A percentile compares a stretch with the other conserved stretches of the same genome.
These are phyloP conservation scores for Malacoctenus gilli DNA, from an alignment of 2,797 vertebrate species.

Conservation along the genomic window DNA sequence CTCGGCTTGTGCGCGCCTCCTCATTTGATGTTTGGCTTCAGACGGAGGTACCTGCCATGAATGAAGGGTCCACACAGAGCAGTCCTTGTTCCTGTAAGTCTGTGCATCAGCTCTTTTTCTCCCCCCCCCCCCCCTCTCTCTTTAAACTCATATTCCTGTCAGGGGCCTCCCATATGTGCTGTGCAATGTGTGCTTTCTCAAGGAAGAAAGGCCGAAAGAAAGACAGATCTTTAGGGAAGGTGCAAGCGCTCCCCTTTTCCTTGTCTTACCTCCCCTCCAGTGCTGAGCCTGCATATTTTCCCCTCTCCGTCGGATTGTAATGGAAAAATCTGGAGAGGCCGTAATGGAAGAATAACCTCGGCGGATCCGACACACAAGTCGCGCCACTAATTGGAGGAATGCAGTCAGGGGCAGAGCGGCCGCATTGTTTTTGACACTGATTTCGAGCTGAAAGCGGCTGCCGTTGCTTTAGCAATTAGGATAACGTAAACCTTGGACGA, in stretches of 20 bases:
- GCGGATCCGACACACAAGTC: slow-evolving; percentile 46
- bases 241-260: slow-evolving; percentile 42
- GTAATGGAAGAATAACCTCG: slow-evolving; percentile 55
- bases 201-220: slow-evolving; percentile 45
- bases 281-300: slow-evolving; percentile 56
- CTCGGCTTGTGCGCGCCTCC: slow-evolving; percentile 22
- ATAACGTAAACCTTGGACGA: slow-evolving; percentile 35
- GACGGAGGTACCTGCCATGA: slow-evolving; percentile 53
- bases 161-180: slow-evolving; percentile 71
- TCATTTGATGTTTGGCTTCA: slow-evolving; percentile 58
- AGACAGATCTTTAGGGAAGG: slow-evolving; percentile 52
- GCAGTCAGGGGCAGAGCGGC: slow-evolving; percentile 33
- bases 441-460: slow-evolving; percentile 42
- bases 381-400: slow-evolving; percentile 52
- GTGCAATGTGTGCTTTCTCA: slow-evolving; percentile 69
- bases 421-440: slow-evolving; percentile 55
- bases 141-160: slow-evolving; percentile 74
- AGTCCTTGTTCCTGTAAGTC: slow-evolving; percentile 72
- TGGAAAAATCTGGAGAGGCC: slow-evolving; percentile 54
- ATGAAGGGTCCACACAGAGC: slow-evolving; percentile 68
- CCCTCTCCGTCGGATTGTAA: slow-evolving; percentile 39
- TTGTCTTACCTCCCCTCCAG: slow-evolving; percentile 26
- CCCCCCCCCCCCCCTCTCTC: background rate
- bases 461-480: slow-evolving; percentile 52
- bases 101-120: slow-evolving; percentile 66